phyloP scores from a whole-genome alignment of 2,888 invertebrate genomes.

The Callyntrura guangdongensis region DNA sequence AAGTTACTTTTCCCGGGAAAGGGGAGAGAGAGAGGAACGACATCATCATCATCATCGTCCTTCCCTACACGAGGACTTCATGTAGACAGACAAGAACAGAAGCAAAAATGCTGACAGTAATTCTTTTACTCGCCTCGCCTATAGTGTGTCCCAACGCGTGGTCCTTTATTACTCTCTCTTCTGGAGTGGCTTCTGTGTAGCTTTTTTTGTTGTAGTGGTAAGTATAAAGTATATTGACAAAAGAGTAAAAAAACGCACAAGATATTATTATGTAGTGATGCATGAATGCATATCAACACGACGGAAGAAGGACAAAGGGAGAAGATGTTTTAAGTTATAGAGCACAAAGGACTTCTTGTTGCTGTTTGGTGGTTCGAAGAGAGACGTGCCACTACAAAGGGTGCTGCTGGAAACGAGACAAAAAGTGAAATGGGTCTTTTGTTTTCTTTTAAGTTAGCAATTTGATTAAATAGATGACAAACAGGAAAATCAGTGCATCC shows the following conservation, averaged over 20 bases:
- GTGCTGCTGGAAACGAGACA: conserved; percentile 6
- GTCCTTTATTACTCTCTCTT: conserved; percentile 1
- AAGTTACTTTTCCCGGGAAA: neutral
- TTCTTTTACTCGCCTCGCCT: conserved; percentile 28
- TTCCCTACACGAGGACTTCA: neutral
- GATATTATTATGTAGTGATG: conserved; percentile 6
- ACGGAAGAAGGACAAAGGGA: conserved; percentile 31
- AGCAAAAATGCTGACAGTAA: conserved; percentile 57
- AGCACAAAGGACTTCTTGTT: conserved; percentile 29
- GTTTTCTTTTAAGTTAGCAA: conserved; percentile 23
- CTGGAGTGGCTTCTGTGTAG: neutral
- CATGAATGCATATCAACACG: conserved; percentile 22
- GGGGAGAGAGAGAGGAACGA: neutral
- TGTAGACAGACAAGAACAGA: neutral
- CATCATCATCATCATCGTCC: neutral
- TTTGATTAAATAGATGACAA: conserved; percentile 63
- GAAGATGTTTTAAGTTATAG: conserved; percentile 37
- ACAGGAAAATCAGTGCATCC: conserved; percentile 15
- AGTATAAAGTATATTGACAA: conserved; percentile 17
- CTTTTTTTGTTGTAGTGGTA: neutral
- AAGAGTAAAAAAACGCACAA: neutral
- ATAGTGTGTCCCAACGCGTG: conserved; percentile 31
- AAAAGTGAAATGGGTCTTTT: neutral
- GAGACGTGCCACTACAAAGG: neutral
- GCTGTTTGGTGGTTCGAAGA: neutral